Evolutionary conservation across 2,888 invertebrate genomes (phyloP).

Genomic region (Mythimna lalbum): DNA sequence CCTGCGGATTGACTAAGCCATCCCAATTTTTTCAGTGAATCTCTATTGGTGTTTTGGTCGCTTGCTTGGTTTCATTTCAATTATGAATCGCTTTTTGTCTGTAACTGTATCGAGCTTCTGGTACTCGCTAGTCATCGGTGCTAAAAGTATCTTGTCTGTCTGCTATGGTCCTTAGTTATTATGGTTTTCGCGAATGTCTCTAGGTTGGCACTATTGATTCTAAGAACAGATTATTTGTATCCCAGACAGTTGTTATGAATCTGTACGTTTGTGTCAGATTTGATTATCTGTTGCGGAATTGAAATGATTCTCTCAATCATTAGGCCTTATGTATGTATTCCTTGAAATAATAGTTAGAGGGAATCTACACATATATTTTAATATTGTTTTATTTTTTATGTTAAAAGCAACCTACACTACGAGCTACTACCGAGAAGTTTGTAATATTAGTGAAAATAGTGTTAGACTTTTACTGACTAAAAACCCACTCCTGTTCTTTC

Average conservation of each 20-base stretch:
- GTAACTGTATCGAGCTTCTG: neutral
- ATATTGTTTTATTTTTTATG: no score
- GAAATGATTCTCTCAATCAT: neutral
- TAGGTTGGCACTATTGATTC: slow-evolving; percentile 1
- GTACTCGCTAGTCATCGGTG: neutral
- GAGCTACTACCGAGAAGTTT: no score
- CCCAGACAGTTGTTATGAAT: slow-evolving; percentile 5
- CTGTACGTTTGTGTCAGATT: neutral
- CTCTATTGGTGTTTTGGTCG: no score
- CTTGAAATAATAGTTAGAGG: neutral
- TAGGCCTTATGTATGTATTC: no score
- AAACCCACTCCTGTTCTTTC: no score
- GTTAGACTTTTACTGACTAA: no score
- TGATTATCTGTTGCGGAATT: neutral
- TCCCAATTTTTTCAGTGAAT: no score
- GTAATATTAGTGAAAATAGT: no score
- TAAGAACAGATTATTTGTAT: slow-evolving; percentile 1
- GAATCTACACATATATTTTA: neutral
- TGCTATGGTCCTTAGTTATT: neutral
- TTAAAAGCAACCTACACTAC: no score
- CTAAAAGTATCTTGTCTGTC: neutral
- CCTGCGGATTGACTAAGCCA: no score
- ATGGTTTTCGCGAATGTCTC: neutral
- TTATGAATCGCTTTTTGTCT: neutral
- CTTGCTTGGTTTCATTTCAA: no score